Evolutionary conservation across 2,888 invertebrate species (phyloP), one percentile per base, ranked within the genome.

Genomic region (Drosophila falleni): DNA sequence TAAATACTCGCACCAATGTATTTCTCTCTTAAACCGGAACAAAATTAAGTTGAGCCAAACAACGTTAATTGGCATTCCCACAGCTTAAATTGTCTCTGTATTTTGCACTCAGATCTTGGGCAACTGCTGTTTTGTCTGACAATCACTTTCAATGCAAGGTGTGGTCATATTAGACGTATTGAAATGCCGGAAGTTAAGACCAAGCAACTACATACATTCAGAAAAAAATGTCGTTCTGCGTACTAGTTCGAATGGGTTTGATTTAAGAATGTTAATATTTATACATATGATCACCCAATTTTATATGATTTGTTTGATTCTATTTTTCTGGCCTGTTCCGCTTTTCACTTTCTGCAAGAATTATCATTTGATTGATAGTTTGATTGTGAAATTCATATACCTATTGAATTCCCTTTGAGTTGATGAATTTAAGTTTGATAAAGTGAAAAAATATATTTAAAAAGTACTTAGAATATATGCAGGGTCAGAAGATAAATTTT

Each of bases 101-200:
- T 41, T 62, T 41, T 66, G 46, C 73, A 49, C 67, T 49, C 37
- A 68, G 61, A 68, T 68, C 54, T 76, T 72, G 59, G 51, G 58
- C 62, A 50, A 56, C 37, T 41, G 51, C 49, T 53, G 51, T 61
- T 72, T 15, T 63, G 62, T 65, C 55, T 50, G 47, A 73, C 83
- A 83, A 66, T 74, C 74, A 71, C 84, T 81, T 81, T 70, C 61
- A 60, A 59, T 59, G 55, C 49, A 49, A 64, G 76, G 77, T 71
- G 77, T 64, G 69, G 82, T 53, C 55, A 64, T 39, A 59, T 26
- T 54, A 71, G 55, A 50, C 75, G 49, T 44, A 61, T 51, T 64
- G 29, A 71, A 69, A 72, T 74, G 81, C 68, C 87, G 84, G 85
- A 89, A 84, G 70, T 63, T 39, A 37, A 61, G 15, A 49, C 63